A percentile compares a stretch with the other conserved stretches of the same genome.
Evolutionary conservation across 1,140 invertebrate species (phyloP).

Genomic region (Formica selysi): DNA sequence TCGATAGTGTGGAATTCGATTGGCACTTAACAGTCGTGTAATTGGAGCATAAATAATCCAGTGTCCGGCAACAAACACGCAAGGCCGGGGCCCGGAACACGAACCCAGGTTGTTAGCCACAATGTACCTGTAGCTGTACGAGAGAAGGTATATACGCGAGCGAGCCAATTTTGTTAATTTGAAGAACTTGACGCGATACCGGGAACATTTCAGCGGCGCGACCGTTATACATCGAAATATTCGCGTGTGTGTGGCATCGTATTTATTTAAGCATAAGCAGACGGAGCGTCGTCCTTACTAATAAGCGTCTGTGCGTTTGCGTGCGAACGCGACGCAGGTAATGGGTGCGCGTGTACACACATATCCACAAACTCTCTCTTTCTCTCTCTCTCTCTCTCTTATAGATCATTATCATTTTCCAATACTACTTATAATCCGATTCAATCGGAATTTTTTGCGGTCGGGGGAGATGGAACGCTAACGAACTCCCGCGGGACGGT

Average conservation of each 20-base stretch:
- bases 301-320: slow-evolving; percentile 40
- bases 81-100: slow-evolving; percentile 47
- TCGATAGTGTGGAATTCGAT: slow-evolving; percentile 59
- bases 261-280: slow-evolving; percentile 60
- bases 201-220: slow-evolving; percentile 16
- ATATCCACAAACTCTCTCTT: no score
- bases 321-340: slow-evolving; percentile 40
- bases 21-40: slow-evolving; percentile 62
- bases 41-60: slow-evolving; percentile 64
- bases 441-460: slow-evolving; percentile 56
- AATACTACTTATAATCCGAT: slow-evolving; percentile 48
- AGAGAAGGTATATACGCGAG: not conserved
- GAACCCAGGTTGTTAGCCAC: slow-evolving; percentile 50
- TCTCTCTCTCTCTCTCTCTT: slow-evolving; percentile 29
- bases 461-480: slow-evolving; percentile 30
- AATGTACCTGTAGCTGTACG: slow-evolving; percentile 28
- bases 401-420: slow-evolving; percentile 66
- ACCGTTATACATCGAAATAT: slow-evolving; percentile 53
- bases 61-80: slow-evolving; percentile 56
- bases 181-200: slow-evolving; percentile 56
- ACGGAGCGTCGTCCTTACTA: slow-evolving; percentile 31
- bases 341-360: slow-evolving; percentile 40
- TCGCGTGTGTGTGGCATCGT: not conserved
- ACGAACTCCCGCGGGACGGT: slow-evolving; percentile 28
- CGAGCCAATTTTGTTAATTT: slow-evolving; percentile 60